phyloP scores from a whole-genome alignment of 2,888 invertebrate species.

The Carabus problematicus region DNA sequence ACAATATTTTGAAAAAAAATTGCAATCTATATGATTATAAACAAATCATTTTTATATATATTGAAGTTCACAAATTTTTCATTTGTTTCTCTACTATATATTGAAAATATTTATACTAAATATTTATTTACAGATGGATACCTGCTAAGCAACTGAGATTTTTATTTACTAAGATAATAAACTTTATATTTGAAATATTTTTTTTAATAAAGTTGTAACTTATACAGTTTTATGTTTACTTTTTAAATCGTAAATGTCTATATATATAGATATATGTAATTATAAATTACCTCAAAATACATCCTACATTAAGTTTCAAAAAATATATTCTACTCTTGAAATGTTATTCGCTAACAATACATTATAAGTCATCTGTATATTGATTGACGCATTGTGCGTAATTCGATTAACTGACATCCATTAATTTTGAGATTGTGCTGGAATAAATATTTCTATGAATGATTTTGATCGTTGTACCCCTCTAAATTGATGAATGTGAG shows the following conservation, averaged over 20 bases:
- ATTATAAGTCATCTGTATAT: constrained; percentile 24
- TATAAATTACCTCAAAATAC: constrained; percentile 9
- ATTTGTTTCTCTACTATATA: too few relatives aligned
- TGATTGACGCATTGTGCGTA: constrained; percentile 34
- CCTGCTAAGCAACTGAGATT: too few relatives aligned
- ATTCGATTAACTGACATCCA: constrained; percentile 10
- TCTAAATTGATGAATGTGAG: neutral
- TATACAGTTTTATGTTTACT: constrained; percentile 32
- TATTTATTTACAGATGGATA: too few relatives aligned
- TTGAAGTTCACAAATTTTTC: too few relatives aligned
- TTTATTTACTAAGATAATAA: neutral
- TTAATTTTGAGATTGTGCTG: constrained; percentile 22
- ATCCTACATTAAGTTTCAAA: constrained; percentile 23
- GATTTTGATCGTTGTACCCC: constrained; percentile 31
- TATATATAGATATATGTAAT: constrained; percentile 11
- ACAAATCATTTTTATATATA: too few relatives aligned
- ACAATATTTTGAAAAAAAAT: too few relatives aligned
- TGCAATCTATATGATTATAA: too few relatives aligned
- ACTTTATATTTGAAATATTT: constrained; percentile 8
- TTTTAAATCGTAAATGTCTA: constrained; percentile 22
- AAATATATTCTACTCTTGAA: constrained; percentile 27
- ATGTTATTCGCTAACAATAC: constrained; percentile 4
- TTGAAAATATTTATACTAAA: too few relatives aligned
- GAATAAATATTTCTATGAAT: constrained; percentile 34
- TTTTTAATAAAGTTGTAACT: constrained; percentile 40